These are phyloP conservation scores for Sternarchorhynchus goeldii DNA, from an alignment of 2,797 vertebrate species.

Conservation along the genomic window DNA sequence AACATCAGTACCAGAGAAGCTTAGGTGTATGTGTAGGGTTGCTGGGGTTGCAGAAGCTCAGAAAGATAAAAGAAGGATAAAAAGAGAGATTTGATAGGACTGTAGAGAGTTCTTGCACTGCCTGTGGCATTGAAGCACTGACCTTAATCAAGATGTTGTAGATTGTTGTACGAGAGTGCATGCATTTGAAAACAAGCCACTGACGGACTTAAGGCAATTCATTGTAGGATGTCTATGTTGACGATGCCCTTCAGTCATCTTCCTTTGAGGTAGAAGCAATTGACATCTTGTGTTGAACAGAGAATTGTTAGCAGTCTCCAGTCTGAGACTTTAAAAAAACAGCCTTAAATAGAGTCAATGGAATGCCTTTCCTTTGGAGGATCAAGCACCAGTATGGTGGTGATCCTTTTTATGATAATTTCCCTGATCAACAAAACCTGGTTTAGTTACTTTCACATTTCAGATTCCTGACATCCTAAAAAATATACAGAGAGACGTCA, in stretches of 20 bases:
- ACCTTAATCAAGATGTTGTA: background rate
- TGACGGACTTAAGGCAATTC: background rate
- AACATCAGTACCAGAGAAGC: too few relatives aligned
- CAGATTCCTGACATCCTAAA: background rate
- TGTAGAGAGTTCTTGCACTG: background rate
- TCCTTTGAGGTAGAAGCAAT: background rate
- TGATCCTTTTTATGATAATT: background rate
- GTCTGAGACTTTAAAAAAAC: background rate
- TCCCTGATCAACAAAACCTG: conserved; percentile 8
- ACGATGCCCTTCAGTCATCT: background rate
- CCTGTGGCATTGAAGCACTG: background rate
- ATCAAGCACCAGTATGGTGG: background rate
- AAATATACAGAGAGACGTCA: background rate
- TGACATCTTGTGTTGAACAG: background rate
- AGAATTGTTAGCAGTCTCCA: background rate
- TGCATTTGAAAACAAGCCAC: background rate
- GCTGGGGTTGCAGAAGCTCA: background rate
- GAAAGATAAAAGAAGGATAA: background rate
- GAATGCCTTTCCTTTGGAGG: background rate
- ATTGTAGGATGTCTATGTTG: background rate
- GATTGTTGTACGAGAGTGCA: background rate
- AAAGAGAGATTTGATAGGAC: background rate
- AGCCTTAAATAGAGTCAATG: background rate
- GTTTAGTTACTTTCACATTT: conserved; percentile 24
- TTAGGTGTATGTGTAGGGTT: too few relatives aligned